Percentiles rank a stretch among this genome's conserved stretches.
Evolutionary conservation across 2,888 invertebrate species (phyloP).

Genomic region (Masnerella sp.): DNA sequence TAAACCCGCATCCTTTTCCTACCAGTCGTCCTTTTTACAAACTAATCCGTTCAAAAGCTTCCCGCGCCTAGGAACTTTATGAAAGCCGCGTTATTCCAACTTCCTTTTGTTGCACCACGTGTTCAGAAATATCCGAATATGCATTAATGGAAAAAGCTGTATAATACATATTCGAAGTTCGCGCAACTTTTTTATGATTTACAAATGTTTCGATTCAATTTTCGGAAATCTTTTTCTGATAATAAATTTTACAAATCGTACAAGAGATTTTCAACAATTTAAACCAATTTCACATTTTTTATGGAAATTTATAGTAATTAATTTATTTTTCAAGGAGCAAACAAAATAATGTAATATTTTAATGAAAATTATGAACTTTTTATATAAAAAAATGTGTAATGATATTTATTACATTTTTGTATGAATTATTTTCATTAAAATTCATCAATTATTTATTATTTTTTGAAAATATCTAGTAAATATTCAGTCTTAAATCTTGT

Average conservation of each 20-base stretch:
- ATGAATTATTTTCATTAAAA: too few species aligned
- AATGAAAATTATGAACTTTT: too few species aligned
- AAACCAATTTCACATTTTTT: constrained; percentile 14
- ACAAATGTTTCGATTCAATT: constrained; percentile 33
- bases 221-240: constrained; percentile 7
- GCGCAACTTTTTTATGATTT: constrained; percentile 42
- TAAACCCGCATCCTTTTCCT: too few species aligned
- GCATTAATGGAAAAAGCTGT: constrained; percentile 34
- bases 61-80: constrained; percentile 28
- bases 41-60: constrained; percentile 29
- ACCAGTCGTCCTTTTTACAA: constrained; percentile 26
- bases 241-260: constrained; percentile 3
- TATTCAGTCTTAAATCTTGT: too few species aligned
- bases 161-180: constrained; percentile 33
- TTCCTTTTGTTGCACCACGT: constrained; percentile 32
- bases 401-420: too few species aligned
- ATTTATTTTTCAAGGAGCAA: too few species aligned
- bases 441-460: too few species aligned
- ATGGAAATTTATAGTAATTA: background rate
- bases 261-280: too few species aligned
- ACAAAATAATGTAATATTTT: too few species aligned
- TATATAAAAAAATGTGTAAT: too few species aligned
- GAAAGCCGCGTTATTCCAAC: constrained; percentile 34
- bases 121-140: constrained; percentile 40
- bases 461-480: too few species aligned